Base-by-base conservation (phyloP, 2,888 invertebrate species). In the Bimastos eiseni region DNA sequence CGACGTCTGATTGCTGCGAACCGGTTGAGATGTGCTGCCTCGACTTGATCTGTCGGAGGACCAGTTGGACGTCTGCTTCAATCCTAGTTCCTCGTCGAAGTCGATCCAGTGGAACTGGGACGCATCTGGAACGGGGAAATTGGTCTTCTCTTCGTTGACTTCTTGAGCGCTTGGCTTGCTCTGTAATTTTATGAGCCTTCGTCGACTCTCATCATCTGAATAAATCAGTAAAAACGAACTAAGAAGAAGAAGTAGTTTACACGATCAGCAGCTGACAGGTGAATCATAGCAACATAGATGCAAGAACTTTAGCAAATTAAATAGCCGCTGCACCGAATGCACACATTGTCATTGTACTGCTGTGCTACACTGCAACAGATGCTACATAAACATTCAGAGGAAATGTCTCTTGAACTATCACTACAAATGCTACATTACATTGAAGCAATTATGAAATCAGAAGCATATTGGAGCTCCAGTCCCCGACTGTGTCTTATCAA, bases 91-190 rank as follows among this genome's bases (percentile, higher is more conserved):
- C 86, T 86, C 15, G 86, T 86, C 24, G n/a, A 86, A 86, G 86
- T 86, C 86, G 21, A 86, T 37, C 86, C 86, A 86, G 37, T 86
- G 37, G n/a, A 86, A 86, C 86, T 86, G 86, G 86, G 86, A 86
- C 8, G 33, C 86, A 86, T 86, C 86, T 36, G 86, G 86, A 86
- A 86, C 86, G 24, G 34, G 86, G 86, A 86, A 86, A 8, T 37
- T 86, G 36, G 86, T 24, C 37, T 37, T 86, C 37, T 34, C 37
- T 19, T 36, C 86, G 17, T 1, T 86, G 19, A 36, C 86, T 15
- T 86, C 86, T 15, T 86, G 86, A 86, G 36, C 86, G 86, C 86
- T 30, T 86, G 86, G 86, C 24, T 86, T 86, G 86, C 86, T 86
- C 36, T 86, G 86, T 21, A 86, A 36, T 36, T 86, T 86, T 30